These are phyloP conservation scores for Centropyge bicolor DNA, from an alignment of 2,797 vertebrate species.

Conservation along the genomic window DNA sequence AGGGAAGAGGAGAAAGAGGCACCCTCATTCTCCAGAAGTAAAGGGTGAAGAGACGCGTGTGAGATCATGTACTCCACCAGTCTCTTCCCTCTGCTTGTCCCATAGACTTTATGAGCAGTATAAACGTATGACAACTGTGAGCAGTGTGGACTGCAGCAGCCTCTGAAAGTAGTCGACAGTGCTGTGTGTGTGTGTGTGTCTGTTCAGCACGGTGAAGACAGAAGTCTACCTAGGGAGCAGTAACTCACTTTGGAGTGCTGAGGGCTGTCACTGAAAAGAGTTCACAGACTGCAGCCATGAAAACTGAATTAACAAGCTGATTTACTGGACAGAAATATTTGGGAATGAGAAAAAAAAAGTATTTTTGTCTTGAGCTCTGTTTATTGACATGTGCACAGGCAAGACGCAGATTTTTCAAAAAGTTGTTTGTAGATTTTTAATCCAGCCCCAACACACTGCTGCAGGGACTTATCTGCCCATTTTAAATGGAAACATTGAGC, in stretches of 20 bases:
- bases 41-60: constrained; percentile 66
- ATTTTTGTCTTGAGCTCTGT: constrained; percentile 13
- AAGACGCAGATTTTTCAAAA: constrained; percentile 13
- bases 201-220: constrained; percentile 68
- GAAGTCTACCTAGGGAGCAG: constrained; percentile 79
- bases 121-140: constrained; percentile 47
- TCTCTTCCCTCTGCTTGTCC: constrained; percentile 24
- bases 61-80: constrained; percentile 65
- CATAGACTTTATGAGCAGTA: constrained; percentile 48
- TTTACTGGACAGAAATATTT: constrained; percentile 74
- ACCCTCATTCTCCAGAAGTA: constrained; percentile 50
- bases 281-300: constrained; percentile 80
- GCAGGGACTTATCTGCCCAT: not conserved
- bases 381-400: constrained; percentile 31
- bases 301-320: constrained; percentile 82
- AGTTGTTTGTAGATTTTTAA: constrained; percentile 2
- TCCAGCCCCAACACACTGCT: not conserved
- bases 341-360: constrained; percentile 38
- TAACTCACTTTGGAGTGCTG: constrained; percentile 81
- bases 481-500: constrained; percentile 42
- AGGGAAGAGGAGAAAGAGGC: constrained; percentile 58
- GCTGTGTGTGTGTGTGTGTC: constrained; percentile 46
- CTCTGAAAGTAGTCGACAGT: constrained; percentile 50
- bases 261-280: constrained; percentile 78
- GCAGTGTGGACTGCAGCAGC: constrained; percentile 43